phyloP scores from a whole-genome alignment of 2,797 vertebrate genomes.

The Eulemur coronatus region DNA sequence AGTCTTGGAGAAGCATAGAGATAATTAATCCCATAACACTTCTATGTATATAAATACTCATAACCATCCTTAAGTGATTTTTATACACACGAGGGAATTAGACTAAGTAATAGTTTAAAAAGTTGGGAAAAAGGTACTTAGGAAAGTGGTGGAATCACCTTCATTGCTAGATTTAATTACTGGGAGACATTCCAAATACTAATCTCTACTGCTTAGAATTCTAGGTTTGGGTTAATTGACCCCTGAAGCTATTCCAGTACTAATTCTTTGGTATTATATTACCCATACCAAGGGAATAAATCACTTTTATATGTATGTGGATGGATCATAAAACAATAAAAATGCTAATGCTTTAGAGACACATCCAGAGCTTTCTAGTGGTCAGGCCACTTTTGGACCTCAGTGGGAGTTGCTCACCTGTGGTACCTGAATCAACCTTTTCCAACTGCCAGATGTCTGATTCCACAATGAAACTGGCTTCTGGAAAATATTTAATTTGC shows the following conservation, averaged over 20 bases:
- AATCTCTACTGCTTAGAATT: conserved; percentile 58
- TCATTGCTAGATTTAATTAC: conserved; percentile 65
- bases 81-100: conserved; percentile 40
- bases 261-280: conserved; percentile 70
- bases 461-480: background rate
- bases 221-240: conserved; percentile 73
- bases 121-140: conserved; percentile 13
- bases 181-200: conserved; percentile 54
- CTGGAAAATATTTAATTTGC: conserved; percentile 9
- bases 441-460: background rate
- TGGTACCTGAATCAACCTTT: background rate
- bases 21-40: background rate
- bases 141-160: conserved; percentile 49
- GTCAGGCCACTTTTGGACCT: conserved; percentile 69
- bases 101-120: conserved; percentile 27
- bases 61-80: conserved; percentile 40
- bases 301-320: conserved; percentile 64
- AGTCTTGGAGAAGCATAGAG: background rate
- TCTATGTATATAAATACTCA: background rate
- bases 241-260: conserved; percentile 66
- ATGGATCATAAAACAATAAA: conserved; percentile 71
- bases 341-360: conserved; percentile 72
- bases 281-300: conserved; percentile 62
- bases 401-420: conserved; percentile 30
- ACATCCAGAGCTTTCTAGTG: conserved; percentile 74